Evolutionary conservation across 2,113 vertebrate species (phyloP), one percentile per base, ranked within the genome.

Genomic region (Sylvia atricapilla): DNA sequence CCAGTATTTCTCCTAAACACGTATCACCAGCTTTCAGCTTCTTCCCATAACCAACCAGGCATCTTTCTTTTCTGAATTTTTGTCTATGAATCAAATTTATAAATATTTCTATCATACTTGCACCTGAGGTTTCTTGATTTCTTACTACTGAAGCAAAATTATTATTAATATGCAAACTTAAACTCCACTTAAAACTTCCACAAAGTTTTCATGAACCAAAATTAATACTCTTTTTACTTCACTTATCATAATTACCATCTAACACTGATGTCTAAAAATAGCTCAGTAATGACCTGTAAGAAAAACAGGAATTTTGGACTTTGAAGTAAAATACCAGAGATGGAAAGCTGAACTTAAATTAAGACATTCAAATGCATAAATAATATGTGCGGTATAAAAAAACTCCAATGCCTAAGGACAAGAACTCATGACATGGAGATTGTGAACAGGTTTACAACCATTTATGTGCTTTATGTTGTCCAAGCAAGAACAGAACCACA

Each of bases 371-470:
- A 85, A 47, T 31, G 27, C 66, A 82, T 58, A 90, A 86, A 84
- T n/a, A 59, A 68, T 3, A 5, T 1, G 2, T 31, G 43, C 39
- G 31, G 22, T 19, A 81, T 6, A 70, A 74, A 87, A 94, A 10
- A 0, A 41, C 14, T 13, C 0, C 1, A 0, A 20, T 30, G 81
- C 39, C 30, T 74, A 64, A 93, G 52, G 76, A 73, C 33, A 47
- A 56, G 50, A 88, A 69, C 28, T 73, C 16, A 6, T 14, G n/a
- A 49, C 20, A 44, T 20, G 3, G 35, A 84, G 52, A 63, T 22
- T 0, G 0, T 6, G 19, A 83, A 41, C 33, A 67, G 25, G 17
- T 24, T 84, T 49, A 52, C 0, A 1, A 52, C 35, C 10, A 2
- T 53, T 85, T 25, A 50, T 8, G 7, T 47, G 41, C n/a, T 63